Base-by-base conservation (phyloP, 2,888 invertebrate genomes). In the Drosophila meridiana region DNA sequence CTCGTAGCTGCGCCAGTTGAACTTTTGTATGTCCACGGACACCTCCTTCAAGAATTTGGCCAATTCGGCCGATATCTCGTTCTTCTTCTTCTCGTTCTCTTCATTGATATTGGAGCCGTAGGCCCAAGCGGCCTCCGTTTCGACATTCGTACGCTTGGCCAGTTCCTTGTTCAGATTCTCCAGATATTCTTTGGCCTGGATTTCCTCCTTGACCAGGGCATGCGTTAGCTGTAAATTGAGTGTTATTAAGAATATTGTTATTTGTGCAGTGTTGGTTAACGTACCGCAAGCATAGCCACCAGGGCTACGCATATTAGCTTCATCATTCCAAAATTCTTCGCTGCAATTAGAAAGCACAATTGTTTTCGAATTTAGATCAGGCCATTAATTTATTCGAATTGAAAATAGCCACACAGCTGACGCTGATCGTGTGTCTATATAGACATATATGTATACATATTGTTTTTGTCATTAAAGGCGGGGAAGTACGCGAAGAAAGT, bases 21-120 rank as follows among this genome's bases (percentile, higher is more conserved):
- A 97, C 90, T 95, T 94, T 50, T 78, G 58, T 6, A 92, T 76
- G 63, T 92, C 92, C 11, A 69, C 30, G 0, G 91, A 79, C 1
- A 91, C 90, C 72, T 92, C 81, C 92, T 95, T 94, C 76, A 89
- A 73, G 68, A 86, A 93, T 62, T 92, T 91, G 11, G 93, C 93
- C 62, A 88, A 62, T 34, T 93, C 91, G 0, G 92, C 90, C 2
- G 92, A 79, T 1, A 91, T 72, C 57, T 93, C 92, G 66, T 91
- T 92, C 91, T 94, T 93, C 14, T 85, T 83, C 40, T 94, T 94
- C 62, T 96, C 94, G 92, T 96, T 97, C 66, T 95, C 95, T 60
- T 96, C 95, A 0, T 96, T 97, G 48, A 97, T 94, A 90, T 97
- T 96, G 0, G 96, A 96, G 0, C 95, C 95, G 90, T 97, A 97